phyloP scores from a whole-genome alignment of 2,888 invertebrate species.

The Carabus problematicus region DNA sequence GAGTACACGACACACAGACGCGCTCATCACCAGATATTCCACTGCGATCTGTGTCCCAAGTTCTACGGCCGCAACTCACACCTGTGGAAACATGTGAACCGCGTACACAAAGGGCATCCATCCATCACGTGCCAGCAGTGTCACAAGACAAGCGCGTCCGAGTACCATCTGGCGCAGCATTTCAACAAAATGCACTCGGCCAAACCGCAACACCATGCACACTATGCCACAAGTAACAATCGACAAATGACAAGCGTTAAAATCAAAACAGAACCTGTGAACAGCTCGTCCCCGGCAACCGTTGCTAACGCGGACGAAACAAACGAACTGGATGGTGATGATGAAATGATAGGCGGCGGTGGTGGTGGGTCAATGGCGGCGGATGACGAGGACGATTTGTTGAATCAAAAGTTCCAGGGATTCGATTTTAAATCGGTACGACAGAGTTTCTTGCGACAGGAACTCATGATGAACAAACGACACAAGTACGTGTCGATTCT shows the following conservation, averaged over 20 bases:
- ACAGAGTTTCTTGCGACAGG: conserved; percentile 55
- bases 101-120: conserved; percentile 64
- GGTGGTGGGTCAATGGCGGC: conserved; percentile 16
- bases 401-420: conserved; percentile 55
- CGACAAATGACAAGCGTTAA: conserved; percentile 7
- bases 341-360: conserved; percentile 17
- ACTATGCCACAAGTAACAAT: conserved; percentile 4
- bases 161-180: conserved; percentile 65
- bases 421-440: conserved; percentile 55
- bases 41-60: conserved; percentile 68
- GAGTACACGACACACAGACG: conserved; percentile 64
- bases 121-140: conserved; percentile 67
- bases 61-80: conserved; percentile 68
- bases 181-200: conserved; percentile 62
- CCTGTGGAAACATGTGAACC: conserved; percentile 68
- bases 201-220: conserved; percentile 46
- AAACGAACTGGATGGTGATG: neutral
- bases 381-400: conserved; percentile 50
- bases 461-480: conserved; percentile 49
- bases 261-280: neutral
- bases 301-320: too few relatives aligned
- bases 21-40: conserved; percentile 63
- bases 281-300: neutral
- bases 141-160: conserved; percentile 66
- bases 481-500: conserved; percentile 36